A percentile compares a stretch with the other conserved stretches of the same genome.
These are phyloP conservation scores for Ethmia dodecea DNA, from an alignment of 2,888 invertebrate genomes.

Conservation along the genomic window DNA sequence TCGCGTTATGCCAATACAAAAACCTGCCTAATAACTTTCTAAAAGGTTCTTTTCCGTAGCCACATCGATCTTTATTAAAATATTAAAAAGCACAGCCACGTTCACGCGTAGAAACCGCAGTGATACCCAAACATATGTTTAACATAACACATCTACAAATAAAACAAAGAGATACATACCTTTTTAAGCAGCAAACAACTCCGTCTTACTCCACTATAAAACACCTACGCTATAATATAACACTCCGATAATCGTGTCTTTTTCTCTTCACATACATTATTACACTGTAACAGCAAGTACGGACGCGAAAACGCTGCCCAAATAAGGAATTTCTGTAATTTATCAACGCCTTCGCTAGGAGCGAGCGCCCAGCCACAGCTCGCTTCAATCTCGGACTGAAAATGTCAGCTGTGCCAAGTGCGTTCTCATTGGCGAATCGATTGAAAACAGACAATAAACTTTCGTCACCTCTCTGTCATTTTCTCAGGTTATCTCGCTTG, in stretches of 20 bases:
- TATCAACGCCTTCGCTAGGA: constrained; percentile 29
- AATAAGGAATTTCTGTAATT: constrained; percentile 44
- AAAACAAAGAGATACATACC: constrained; percentile 51
- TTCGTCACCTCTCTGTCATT: constrained; percentile 36
- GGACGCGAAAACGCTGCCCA: constrained; percentile 67
- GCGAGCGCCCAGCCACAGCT: constrained; percentile 49
- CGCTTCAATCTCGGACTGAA: constrained; percentile 58
- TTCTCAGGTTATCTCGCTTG: constrained; percentile 38
- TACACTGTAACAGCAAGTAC: constrained; percentile 64
- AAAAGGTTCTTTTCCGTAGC: constrained; percentile 26
- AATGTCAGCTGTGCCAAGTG: constrained; percentile 66
- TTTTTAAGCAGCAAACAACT: constrained; percentile 52
- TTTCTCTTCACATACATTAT: constrained; percentile 77
- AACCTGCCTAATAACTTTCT: constrained; percentile 44
- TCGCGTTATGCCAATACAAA: constrained; percentile 25
- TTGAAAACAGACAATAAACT: constrained; percentile 52
- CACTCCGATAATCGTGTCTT: constrained; percentile 71
- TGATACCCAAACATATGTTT: constrained; percentile 51
- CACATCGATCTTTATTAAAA: neutral
- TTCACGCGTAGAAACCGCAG: constrained; percentile 3
- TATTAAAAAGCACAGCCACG: neutral
- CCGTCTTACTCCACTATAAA: constrained; percentile 56
- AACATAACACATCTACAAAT: no score
- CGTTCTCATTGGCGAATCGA: constrained; percentile 73
- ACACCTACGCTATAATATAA: constrained; percentile 76